Percentiles rank a stretch among this genome's conserved stretches.
Evolutionary conservation across 1,140 invertebrate species (phyloP).

Genomic region (Drosophila sulfurigaster): DNA sequence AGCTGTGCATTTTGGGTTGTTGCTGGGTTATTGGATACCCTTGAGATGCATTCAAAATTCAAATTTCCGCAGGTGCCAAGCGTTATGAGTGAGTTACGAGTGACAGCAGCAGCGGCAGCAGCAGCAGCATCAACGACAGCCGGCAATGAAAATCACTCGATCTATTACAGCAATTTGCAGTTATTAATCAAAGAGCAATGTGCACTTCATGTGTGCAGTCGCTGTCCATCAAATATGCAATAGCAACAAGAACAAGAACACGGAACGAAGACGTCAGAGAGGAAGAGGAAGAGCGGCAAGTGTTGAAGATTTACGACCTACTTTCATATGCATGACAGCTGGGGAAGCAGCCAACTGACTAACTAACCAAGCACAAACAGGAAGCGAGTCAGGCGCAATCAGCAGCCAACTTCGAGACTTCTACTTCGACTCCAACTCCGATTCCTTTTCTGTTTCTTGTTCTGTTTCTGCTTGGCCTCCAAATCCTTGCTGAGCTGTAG

Average conservation of each 20-base stretch:
- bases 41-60: conserved; percentile 31
- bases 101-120: conserved; percentile 29
- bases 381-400: conserved; percentile 32
- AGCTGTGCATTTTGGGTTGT: neutral
- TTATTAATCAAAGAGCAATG: conserved; percentile 75
- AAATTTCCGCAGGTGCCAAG: conserved; percentile 45
- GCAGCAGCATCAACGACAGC: conserved; percentile 1
- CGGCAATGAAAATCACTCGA: conserved; percentile 65
- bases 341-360: conserved; percentile 60
- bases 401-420: conserved; percentile 10
- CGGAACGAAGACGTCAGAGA: too few species aligned
- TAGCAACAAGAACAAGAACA: conserved; percentile 35
- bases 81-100: conserved; percentile 24
- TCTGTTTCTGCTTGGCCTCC: conserved; percentile 11
- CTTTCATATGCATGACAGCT: conserved; percentile 81
- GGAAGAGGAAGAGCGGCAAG: conserved; percentile 20
- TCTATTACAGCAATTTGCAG: conserved; percentile 79
- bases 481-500: conserved; percentile 15
- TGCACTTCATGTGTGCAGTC: conserved; percentile 37
- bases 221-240: conserved; percentile 74
- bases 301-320: conserved; percentile 76
- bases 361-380: conserved; percentile 58
- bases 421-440: neutral
- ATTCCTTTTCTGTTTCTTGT: neutral
- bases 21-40: neutral